A percentile compares a stretch with the other conserved stretches of the same genome.
phyloP scores from a whole-genome alignment of 2,888 invertebrate species.

The Habroteleia sp. region DNA sequence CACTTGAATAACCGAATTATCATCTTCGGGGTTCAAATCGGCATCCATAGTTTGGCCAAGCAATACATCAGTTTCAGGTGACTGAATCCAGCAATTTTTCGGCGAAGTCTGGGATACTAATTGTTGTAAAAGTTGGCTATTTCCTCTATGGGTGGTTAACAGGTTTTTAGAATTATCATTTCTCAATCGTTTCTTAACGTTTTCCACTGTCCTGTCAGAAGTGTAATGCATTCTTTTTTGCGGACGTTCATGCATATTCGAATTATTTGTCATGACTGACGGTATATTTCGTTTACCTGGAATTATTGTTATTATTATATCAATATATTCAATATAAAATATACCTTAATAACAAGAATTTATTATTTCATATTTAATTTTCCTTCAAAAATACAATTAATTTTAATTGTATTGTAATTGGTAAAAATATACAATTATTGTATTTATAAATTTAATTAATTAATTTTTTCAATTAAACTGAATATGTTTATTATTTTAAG shows the following conservation, averaged over 20 bases:
- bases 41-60: conserved; percentile 22
- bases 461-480: too few species aligned
- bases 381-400: too few species aligned
- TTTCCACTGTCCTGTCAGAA: conserved; percentile 10
- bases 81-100: conserved; percentile 47
- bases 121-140: conserved; percentile 83
- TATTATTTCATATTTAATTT: too few species aligned
- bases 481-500: background rate
- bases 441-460: too few species aligned
- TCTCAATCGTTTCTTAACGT: conserved; percentile 72
- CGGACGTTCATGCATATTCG: conserved; percentile 13
- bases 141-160: conserved; percentile 39
- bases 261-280: conserved; percentile 2
- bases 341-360: too few species aligned
- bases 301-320: conserved; percentile 9
- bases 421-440: too few species aligned
- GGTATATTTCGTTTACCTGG: conserved; percentile 28
- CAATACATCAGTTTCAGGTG: conserved; percentile 29
- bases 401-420: too few species aligned
- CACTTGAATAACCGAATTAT: conserved; percentile 32
- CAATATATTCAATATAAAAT: too few species aligned
- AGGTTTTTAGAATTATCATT: conserved; percentile 65
- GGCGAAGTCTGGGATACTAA: conserved; percentile 81
- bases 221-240: conserved; percentile 40
- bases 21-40: conserved; percentile 25